Evolutionary conservation across 2,113 vertebrate genomes (phyloP), one percentile per base, ranked within the genome.

Genomic region (Amia ocellicauda): DNA sequence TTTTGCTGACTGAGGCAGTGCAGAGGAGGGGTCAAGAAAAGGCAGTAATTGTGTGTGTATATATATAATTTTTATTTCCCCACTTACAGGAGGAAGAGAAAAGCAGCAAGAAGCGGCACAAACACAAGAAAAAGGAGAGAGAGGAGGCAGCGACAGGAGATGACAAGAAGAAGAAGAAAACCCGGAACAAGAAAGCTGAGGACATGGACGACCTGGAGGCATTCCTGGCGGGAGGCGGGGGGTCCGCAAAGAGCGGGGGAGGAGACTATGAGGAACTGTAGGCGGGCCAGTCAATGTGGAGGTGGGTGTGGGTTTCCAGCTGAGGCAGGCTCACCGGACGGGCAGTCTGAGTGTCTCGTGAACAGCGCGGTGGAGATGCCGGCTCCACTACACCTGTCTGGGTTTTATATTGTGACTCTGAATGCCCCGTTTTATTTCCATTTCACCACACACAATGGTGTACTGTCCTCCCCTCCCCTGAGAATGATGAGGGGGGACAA

Each of bases 251-350:
- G 19, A 80, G 60, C 22, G 91, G 91, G 0, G 95, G 91, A 0
- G 94, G 93, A 0, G 97, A 97, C 76, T 99, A 99, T 0, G 97
- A 99, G 81, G 95, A 93, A 70, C 93, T 99, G 55, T 99, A 93
- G 87, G 60, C 1, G 3, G 26, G 16, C 1, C 1, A 0, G 0
- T 1, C 52, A 22, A 23, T 4, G 20, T 29, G 27, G 19, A 41
- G 66, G 47, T 27, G 64, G 42, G n/a, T n/a, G n/a, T n/a, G n/a
- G n/a, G n/a, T n/a, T n/a, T n/a, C n/a, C n/a, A n/a, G n/a, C n/a
- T n/a, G n/a, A n/a, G n/a, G n/a, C n/a, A n/a, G n/a, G n/a, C n/a
- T n/a, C n/a, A n/a, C n/a, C n/a, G n/a, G n/a, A n/a, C n/a, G n/a
- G n/a, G n/a, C n/a, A n/a, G n/a, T n/a, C n/a, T n/a, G n/a, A n/a